Base-by-base conservation (phyloP, 2,888 invertebrate genomes). In the Pomacea canaliculata region DNA sequence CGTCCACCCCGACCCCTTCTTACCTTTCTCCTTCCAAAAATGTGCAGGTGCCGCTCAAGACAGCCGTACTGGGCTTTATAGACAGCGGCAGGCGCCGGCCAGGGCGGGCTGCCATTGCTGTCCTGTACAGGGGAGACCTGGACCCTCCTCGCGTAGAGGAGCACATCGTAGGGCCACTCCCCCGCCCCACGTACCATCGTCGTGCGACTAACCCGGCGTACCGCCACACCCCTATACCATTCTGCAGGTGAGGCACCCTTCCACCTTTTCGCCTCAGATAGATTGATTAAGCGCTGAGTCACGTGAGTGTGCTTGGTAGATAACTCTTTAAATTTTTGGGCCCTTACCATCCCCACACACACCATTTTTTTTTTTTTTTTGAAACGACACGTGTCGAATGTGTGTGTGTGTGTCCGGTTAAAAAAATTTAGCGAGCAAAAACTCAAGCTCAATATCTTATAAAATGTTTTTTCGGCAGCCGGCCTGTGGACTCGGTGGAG, bases 141-240 rank as follows among this genome's bases (percentile, higher is more conserved):
- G 75, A 73, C 9, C 82, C 83, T 0, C 86, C 88, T 10, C 65
- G 81, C 23, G 85, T 88, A 3, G 87, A 88, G 75, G 89, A 89
- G 75, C 88, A 86, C 76, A 79, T 84, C 27, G 89, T 89, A 8
- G 85, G 85, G 2, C 86, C 86, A 4, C 73, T 88, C 19, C 87
- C 87, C 7, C 76, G 78, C 0, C 87, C 87, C 0, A 80, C 66
- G n/a, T 84, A 81, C 72, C 81, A 85, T 37, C 76, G 75, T 23
- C 79, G 81, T 13, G 82, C 85, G 10, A 80, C 83, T 73, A 86
- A 85, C 77, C 86, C 86, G 1, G 80, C 83, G 1, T 86, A 85
- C 75, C 78, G 85, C 0, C 79, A 79, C 48, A 81, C 81, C 8
- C 85, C 85, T 7, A 83, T 88, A 46, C 88, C 88, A 13, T 88